A percentile compares a stretch with the other conserved stretches of the same genome.
phyloP scores from a whole-genome alignment of 2,797 vertebrate species.

The Girardinus metallicus region DNA sequence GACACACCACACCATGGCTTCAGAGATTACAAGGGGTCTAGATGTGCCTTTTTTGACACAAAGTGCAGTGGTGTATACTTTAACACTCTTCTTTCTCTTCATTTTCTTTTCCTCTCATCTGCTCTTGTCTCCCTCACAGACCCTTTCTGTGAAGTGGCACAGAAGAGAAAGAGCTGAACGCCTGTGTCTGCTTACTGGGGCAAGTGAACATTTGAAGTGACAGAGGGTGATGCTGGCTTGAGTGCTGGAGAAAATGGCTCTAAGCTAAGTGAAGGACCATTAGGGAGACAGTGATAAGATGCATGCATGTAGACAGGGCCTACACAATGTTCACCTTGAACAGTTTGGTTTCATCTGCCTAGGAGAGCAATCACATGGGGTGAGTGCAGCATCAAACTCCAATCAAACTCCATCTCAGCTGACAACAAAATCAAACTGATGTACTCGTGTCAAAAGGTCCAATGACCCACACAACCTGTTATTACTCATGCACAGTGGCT shows the following conservation, averaged over 20 bases:
- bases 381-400: conserved; percentile 70
- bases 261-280: conserved; percentile 75
- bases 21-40: conserved; percentile 57
- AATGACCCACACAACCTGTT: conserved; percentile 59
- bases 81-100: conserved; percentile 59
- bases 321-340: conserved; percentile 74
- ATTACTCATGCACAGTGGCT: conserved; percentile 70
- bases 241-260: conserved; percentile 72
- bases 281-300: conserved; percentile 73
- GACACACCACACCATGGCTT: conserved; percentile 59
- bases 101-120: conserved; percentile 60
- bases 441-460: conserved; percentile 57
- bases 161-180: conserved; percentile 55
- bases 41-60: conserved; percentile 70
- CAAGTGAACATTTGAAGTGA: conserved; percentile 81
- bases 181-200: conserved; percentile 72
- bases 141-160: conserved; percentile 63
- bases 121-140: conserved; percentile 56
- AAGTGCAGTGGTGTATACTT: conserved; percentile 67
- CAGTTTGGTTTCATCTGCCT: conserved; percentile 68
- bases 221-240: conserved; percentile 72
- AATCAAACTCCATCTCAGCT: conserved; percentile 68
- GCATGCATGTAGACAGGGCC: conserved; percentile 69
- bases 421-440: conserved; percentile 70
- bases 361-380: conserved; percentile 68